phyloP scores from a whole-genome alignment of 2,888 invertebrate genomes.

The Myopa testacea region DNA sequence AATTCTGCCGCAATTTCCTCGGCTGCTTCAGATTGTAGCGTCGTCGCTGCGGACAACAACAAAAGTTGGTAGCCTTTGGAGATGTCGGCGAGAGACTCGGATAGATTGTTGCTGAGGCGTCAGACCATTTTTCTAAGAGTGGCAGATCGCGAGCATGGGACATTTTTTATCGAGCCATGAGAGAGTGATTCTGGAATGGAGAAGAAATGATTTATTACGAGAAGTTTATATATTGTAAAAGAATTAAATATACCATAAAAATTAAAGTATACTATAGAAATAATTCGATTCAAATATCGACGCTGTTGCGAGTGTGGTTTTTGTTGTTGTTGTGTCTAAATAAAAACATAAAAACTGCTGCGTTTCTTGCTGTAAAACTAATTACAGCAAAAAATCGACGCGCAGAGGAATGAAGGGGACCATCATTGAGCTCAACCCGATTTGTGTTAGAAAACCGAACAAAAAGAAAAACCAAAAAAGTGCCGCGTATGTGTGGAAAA shows the following conservation, averaged over 20 bases:
- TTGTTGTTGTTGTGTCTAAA: constrained; percentile 8
- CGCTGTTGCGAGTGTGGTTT: constrained; percentile 7
- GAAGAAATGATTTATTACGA: not conserved
- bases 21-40: constrained; percentile 62
- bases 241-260: not conserved
- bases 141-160: constrained; percentile 66
- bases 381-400: constrained; percentile 17
- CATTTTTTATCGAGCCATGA: constrained; percentile 64
- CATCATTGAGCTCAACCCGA: not conserved
- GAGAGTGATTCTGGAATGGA: constrained; percentile 60
- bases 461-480: too few species aligned
- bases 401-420: not conserved
- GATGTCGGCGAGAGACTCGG: constrained; percentile 57
- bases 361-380: constrained; percentile 29
- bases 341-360: constrained; percentile 19
- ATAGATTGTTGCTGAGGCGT: constrained; percentile 55
- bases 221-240: not conserved
- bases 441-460: too few species aligned
- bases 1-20: constrained; percentile 52
- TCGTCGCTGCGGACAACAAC: constrained; percentile 63
- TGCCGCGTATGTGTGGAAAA: constrained; percentile 27
- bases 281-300: not conserved
- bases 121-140: constrained; percentile 65
- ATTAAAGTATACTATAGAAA: not conserved
- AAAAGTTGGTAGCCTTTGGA: constrained; percentile 61